Evolutionary conservation across 2,888 invertebrate species (phyloP).

Genomic region (Leptopterna dolabrata): DNA sequence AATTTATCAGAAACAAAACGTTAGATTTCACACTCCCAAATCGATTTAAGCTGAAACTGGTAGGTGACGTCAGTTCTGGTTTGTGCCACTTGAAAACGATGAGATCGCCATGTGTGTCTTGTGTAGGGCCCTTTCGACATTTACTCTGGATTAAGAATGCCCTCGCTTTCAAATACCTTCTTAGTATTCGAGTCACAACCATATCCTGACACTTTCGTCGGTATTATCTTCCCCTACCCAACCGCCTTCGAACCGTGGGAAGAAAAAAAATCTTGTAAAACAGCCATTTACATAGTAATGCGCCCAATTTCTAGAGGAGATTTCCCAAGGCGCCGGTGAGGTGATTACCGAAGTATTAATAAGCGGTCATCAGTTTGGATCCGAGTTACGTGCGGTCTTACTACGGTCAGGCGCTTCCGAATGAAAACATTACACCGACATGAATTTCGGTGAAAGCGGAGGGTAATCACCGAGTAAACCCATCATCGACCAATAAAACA

Average conservation of each 20-base stretch:
- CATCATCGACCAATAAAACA: background rate
- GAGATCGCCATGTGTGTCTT: background rate
- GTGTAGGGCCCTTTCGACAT: background rate
- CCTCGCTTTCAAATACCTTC: constrained; percentile 8
- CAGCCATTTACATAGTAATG: constrained; percentile 18
- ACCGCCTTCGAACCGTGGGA: background rate
- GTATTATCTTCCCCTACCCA: background rate
- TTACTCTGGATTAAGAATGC: background rate
- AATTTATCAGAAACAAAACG: no score
- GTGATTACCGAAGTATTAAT: constrained; percentile 2
- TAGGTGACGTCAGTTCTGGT: background rate
- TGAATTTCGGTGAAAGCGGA: background rate
- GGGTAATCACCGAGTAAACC: background rate
- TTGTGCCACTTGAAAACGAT: background rate
- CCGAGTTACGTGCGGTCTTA: background rate
- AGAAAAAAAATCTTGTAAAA: background rate
- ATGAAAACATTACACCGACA: background rate
- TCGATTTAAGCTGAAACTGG: background rate
- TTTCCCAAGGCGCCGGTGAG: background rate
- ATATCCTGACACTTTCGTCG: background rate
- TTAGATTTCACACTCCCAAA: background rate
- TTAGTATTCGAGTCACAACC: constrained; percentile 6
- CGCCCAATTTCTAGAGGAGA: background rate
- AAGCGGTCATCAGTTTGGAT: constrained; percentile 27
- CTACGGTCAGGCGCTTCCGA: background rate